Percentiles rank a stretch among this genome's conserved stretches.
Evolutionary conservation across 2,888 invertebrate species (phyloP).

Genomic region (Drosophila flavopinicola): DNA sequence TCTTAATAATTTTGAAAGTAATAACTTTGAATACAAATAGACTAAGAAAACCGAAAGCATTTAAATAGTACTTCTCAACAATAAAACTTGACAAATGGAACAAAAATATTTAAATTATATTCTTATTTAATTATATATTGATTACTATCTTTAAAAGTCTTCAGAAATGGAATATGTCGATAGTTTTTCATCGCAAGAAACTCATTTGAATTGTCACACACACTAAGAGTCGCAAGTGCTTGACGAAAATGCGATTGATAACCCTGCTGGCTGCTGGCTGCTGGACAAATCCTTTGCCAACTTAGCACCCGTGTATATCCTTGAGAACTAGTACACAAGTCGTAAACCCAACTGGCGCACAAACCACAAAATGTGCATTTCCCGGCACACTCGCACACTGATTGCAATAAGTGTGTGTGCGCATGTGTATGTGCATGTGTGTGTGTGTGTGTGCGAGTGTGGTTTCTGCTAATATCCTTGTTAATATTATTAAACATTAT

Average conservation of each 20-base stretch:
- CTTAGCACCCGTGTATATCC: conserved; percentile 42
- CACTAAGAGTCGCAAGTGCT: not conserved
- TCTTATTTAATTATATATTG: too few species aligned
- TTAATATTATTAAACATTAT: conserved; percentile 84
- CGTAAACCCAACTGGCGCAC: conserved; percentile 34
- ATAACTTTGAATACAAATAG: too few species aligned
- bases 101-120: not conserved
- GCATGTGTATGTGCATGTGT: conserved; percentile 14
- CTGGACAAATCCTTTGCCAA: conserved; percentile 10
- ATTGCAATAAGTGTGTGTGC: conserved; percentile 61
- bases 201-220: not conserved
- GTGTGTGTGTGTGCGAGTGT: conserved; percentile 38
- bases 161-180: too few species aligned
- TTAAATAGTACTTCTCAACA: not conserved
- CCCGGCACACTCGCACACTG: too few species aligned
- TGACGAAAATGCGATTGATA: conserved; percentile 22
- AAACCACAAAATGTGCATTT: conserved; percentile 47
- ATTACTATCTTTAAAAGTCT: too few species aligned
- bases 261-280: not conserved
- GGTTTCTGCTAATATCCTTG: conserved; percentile 81
- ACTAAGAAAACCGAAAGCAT: too few species aligned
- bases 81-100: not conserved
- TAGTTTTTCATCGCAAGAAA: too few species aligned
- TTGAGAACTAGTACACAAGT: conserved; percentile 4
- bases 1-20: too few species aligned